Evolutionary conservation across 2,113 vertebrate species (phyloP).

Genomic region (Nothocercus nigrocapillus): DNA sequence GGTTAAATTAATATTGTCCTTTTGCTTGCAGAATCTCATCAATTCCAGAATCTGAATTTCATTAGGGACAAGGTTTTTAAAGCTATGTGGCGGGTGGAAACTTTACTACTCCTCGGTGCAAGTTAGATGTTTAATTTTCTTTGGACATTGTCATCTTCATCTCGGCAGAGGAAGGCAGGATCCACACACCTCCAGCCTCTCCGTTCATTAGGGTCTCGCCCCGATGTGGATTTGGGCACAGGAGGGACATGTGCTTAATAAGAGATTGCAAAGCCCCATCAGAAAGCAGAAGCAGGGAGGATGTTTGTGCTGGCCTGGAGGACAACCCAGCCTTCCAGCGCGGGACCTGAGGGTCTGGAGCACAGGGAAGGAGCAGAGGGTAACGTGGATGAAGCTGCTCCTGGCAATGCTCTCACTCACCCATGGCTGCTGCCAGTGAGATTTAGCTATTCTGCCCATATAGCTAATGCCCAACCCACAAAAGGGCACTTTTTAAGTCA

Average conservation of each 20-base stretch:
- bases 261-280: accelerated
- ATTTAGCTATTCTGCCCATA: background rate
- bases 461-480: background rate
- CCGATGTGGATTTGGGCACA: background rate
- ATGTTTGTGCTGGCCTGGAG: background rate
- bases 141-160: background rate
- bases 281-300: background rate
- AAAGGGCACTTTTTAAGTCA: background rate
- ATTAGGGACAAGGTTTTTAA: background rate
- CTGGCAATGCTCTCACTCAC: background rate
- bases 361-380: background rate
- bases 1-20: background rate
- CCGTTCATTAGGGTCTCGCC: background rate
- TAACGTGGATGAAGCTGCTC: background rate
- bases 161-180: background rate
- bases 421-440: background rate
- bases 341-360: background rate
- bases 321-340: background rate
- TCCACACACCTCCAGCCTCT: background rate
- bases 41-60: background rate
- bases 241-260: background rate
- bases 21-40: background rate
- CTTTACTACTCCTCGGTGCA: background rate
- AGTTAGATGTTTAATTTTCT: accelerated
- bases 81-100: background rate